Evolutionary conservation across 2,888 invertebrate genomes (phyloP), one percentile per base, ranked within the genome.

Genomic region (Drosophila acutilabella): DNA sequence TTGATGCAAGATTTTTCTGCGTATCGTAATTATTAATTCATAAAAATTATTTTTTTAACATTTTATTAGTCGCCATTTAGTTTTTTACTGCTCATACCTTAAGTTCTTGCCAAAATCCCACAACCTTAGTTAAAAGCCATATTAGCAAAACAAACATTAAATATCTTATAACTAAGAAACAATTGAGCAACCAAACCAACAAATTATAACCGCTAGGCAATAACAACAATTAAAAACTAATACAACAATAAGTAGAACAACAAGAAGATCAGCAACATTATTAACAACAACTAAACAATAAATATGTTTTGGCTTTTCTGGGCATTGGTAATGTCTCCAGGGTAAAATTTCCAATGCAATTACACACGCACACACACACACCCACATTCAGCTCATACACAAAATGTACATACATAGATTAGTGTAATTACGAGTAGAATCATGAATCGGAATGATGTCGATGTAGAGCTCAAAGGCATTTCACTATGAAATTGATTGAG

Each of bases 341-440:
- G 83, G 88, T 86, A 80, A 84, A 86, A 86, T 84, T 82, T 71
- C 65, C 70, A 77, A 83, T 88, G 82, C 82, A 79, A 76, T 74
- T 71, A 65, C 71, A 38, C 33, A 48, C 4, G 23, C 44, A 52
- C 36, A 45, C n/a, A 42, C 5, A 26, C 11, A 42, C 11, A 26
- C 11, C 38, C 11, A 26, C 13, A 41, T 59, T 59, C 10, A 53
- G 5, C 42, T 50, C 33, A 47, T 40, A 51, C 26, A 61, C 53
- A 67, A 58, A 50, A 40, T 47, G 68, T 65, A 64, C 64, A 76
- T 65, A 66, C 64, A 81, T 84, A 87, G 88, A 82, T 82, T 82
- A 87, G 85, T 78, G 75, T 82, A 82, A 82, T 82, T 82, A 82
- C 88, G 72, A 83, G 62, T 40, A 26, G 44, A 61, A 65, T 59